Evolutionary conservation across 2,797 vertebrate genomes (phyloP), one percentile per base, ranked within the genome.

Genomic region (Macroramphosus scolopax): DNA sequence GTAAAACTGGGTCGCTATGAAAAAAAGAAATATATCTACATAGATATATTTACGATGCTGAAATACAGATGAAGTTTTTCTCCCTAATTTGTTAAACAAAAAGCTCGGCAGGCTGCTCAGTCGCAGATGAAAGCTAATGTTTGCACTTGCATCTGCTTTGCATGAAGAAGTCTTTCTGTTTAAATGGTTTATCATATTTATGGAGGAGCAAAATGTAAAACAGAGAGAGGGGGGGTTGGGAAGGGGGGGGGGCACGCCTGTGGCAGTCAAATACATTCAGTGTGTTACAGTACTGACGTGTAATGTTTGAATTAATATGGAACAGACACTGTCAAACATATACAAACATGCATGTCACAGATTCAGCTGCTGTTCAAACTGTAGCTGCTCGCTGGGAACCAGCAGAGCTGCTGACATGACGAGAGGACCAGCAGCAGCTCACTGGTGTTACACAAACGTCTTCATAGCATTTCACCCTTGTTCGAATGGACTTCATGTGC

Each of bases 1-100:
- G 50, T 68, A 61, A 82, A 89, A 87, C 46, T 85, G 60, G 86
- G 85, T 84, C 83, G 87, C 68, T 80, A 79, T 75, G 36, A 44
- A 26, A 17, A 18, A 32, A 14, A 32, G n/a, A n/a, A n/a, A n/a
- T n/a, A n/a, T n/a, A n/a, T n/a, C n/a, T n/a, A 33, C 16, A 36
- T 0, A 31, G 26, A 75, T 57, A 61, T 65, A 50, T 75, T 72
- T 45, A 53, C 62, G 42, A 54, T 68, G 51, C 49, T 55, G 41
- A 80, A 73, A 74, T 72, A 75, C 68, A 54, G 57, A 39, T 46
- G 51, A 69, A 56, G 60, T 63, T 78, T 79, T 48, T 41, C 54
- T 41, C 48, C 48, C 50, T 80, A 74, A 85, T 83, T 84, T 85
- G 78, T 81, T 84, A 72, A 72, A 43, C 72, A 77, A 82, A 87